phyloP scores from a whole-genome alignment of 2,888 invertebrate genomes.

The Agrypnus murinus region DNA sequence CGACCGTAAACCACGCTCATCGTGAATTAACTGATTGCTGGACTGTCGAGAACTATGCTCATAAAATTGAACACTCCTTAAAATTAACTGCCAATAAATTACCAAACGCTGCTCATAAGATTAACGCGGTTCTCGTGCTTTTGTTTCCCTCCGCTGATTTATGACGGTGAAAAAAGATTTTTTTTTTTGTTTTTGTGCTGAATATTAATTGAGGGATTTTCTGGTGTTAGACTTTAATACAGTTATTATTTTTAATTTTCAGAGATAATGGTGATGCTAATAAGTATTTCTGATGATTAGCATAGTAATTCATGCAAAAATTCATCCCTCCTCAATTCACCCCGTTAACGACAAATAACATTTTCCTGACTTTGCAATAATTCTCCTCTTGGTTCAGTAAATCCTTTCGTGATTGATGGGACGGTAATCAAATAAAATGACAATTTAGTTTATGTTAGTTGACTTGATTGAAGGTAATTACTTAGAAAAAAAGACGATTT shows the following conservation, averaged over 20 bases:
- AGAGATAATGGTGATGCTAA: neutral
- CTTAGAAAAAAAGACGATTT: no score
- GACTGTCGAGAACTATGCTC: constrained; percentile 62
- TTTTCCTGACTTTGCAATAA: no score
- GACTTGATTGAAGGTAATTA: no score
- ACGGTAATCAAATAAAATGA: no score
- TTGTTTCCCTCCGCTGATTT: constrained; percentile 57
- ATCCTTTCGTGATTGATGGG: no score
- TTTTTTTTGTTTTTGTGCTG: constrained; percentile 18
- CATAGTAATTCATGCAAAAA: no score
- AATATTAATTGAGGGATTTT: constrained; percentile 14
- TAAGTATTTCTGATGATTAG: no score
- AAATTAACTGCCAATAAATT: constrained; percentile 71
- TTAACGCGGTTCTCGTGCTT: constrained; percentile 63
- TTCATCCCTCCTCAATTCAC: no score
- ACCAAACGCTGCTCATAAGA: constrained; percentile 62
- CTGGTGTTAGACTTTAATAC: neutral
- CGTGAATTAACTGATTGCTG: constrained; percentile 59
- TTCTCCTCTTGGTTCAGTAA: no score
- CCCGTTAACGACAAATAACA: no score
- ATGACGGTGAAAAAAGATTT: constrained; percentile 39
- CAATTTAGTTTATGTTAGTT: no score
- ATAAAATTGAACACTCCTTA: constrained; percentile 70
- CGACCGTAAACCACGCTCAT: constrained; percentile 61
- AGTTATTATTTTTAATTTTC: constrained; percentile 2